A percentile compares a stretch with the other conserved stretches of the same genome.
Evolutionary conservation across 2,888 invertebrate genomes (phyloP).

Genomic region (Fragum sueziense): DNA sequence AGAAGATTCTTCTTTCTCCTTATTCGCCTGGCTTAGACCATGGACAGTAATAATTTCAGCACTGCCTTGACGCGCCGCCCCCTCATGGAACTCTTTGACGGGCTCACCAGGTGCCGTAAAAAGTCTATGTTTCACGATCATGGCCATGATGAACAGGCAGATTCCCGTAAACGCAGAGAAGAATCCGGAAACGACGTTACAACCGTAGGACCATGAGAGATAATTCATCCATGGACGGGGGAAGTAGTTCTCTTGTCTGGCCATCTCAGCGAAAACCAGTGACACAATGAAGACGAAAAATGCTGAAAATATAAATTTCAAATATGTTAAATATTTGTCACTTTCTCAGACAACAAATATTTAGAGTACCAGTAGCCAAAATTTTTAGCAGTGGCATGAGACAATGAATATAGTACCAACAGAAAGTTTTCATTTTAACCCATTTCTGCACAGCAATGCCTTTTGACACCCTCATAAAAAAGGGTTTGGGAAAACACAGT

Average conservation of each 20-base stretch:
- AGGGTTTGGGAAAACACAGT: no score
- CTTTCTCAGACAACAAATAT: no score
- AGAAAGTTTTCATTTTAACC: no score
- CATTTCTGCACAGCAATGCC: no score
- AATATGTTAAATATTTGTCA: no score
- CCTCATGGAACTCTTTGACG: background rate
- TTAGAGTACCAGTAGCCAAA: no score
- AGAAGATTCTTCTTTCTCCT: conserved; percentile 15
- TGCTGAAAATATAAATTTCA: conserved; percentile 64
- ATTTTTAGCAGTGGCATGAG: no score
- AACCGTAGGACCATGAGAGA: conserved; percentile 96
- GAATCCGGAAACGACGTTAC: conserved; percentile 89
- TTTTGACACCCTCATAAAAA: no score
- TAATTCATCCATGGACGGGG: conserved; percentile 98
- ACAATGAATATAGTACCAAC: no score
- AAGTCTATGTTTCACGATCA: conserved; percentile 64
- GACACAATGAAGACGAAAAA: conserved; percentile 74
- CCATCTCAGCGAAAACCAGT: conserved; percentile 91
- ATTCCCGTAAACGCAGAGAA: conserved; percentile 79
- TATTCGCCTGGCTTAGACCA: background rate
- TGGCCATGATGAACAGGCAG: conserved; percentile 70
- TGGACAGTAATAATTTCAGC: conserved; percentile 43
- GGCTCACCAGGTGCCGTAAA: conserved; percentile 21
- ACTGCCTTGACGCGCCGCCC: conserved; percentile 33
- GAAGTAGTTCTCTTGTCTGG: conserved; percentile 95